Conservation (phyloP, 2,888 invertebrate genomes). For the Xestia sexstrigata region DNA sequence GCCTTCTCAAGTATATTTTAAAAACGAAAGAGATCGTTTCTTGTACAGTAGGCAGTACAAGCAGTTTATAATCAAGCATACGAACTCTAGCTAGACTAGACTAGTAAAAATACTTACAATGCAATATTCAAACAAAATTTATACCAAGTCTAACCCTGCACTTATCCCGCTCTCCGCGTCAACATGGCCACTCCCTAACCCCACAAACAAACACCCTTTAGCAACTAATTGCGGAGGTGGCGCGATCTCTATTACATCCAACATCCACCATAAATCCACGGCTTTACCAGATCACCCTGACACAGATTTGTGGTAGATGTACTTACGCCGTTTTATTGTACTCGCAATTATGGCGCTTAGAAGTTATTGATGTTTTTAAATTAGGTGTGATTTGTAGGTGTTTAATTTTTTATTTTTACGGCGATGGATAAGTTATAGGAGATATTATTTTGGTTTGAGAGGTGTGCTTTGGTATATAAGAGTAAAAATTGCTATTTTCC, state of each 20-base stretch:
- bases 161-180: conserved; percentile 16
- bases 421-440: not conserved
- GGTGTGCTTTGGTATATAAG: not conserved
- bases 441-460: not conserved
- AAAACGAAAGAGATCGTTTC: too few relatives aligned
- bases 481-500: not conserved
- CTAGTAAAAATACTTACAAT: not conserved
- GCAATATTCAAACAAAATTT: not conserved
- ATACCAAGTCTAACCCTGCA: not conserved
- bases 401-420: not conserved
- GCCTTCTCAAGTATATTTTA: too few relatives aligned
- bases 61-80: not conserved
- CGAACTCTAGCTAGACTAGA: not conserved
- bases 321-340: conserved; percentile 31
- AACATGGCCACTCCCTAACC: conserved; percentile 67
- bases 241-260: conserved; percentile 77
- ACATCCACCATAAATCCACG: conserved; percentile 75
- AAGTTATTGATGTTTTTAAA: conserved; percentile 32
- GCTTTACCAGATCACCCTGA: conserved; percentile 69
- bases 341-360: conserved; percentile 18
- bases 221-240: conserved; percentile 86
- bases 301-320: conserved; percentile 61
- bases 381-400: not conserved
- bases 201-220: conserved; percentile 85
- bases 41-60: too few relatives aligned